Evolutionary conservation across 2,113 vertebrate genomes (phyloP).

Genomic region (Sakesphorus luctuosus): DNA sequence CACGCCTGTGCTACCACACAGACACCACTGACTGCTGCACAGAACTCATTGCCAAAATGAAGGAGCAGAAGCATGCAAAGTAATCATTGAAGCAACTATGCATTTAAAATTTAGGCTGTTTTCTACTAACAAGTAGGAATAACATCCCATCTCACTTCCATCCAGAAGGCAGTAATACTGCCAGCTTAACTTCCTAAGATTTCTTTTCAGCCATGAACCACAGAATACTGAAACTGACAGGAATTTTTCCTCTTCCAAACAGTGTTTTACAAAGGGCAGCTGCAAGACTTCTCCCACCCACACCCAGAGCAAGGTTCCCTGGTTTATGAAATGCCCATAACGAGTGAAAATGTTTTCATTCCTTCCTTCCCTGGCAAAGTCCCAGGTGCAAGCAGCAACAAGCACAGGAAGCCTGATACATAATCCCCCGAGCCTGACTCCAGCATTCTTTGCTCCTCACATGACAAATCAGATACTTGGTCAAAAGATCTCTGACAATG

Average conservation of each 20-base stretch:
- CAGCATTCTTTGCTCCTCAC: not conserved
- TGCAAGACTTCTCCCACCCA: not conserved
- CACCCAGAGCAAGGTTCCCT: slow-evolving; percentile 10
- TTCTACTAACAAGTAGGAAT: not conserved
- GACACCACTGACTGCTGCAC: not conserved
- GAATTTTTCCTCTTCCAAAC: not conserved
- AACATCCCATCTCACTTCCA: not conserved
- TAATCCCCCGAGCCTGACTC: not conserved
- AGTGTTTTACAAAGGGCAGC: not conserved
- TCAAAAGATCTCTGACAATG: not conserved
- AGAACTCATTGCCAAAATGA: not conserved
- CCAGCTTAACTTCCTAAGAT: not conserved
- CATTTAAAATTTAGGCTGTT: not conserved
- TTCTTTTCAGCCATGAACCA: not conserved
- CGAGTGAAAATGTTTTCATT: not conserved
- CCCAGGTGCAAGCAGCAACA: slow-evolving; percentile 10
- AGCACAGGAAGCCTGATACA: not conserved
- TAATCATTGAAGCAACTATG: not conserved
- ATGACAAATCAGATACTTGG: not conserved
- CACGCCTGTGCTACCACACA: not conserved
- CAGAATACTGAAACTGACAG: not conserved
- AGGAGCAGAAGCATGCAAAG: not conserved
- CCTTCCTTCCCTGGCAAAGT: not conserved
- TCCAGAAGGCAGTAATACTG: not conserved
- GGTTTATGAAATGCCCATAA: not conserved